These are phyloP conservation scores for Cottoperca gobio DNA, from an alignment of 2,797 vertebrate genomes.

Conservation along the genomic window DNA sequence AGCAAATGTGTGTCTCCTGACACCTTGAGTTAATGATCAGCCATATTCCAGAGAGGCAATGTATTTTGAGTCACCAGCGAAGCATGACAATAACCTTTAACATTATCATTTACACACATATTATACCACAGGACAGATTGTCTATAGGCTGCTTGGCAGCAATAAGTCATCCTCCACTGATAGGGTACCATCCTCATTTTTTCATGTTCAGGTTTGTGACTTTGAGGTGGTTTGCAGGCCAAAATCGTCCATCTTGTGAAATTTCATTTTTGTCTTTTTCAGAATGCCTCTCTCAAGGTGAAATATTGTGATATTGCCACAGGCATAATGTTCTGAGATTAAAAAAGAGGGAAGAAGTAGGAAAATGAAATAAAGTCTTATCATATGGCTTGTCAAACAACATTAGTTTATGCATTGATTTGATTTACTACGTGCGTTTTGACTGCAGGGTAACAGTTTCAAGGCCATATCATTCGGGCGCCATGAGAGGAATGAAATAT, in stretches of 20 bases:
- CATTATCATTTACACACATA: constrained; percentile 83
- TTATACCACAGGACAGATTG: constrained; percentile 80
- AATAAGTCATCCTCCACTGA: constrained; percentile 79
- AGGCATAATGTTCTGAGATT: constrained; percentile 69
- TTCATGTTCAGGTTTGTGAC: constrained; percentile 73
- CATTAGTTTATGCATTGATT: constrained; percentile 56
- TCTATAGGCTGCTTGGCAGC: constrained; percentile 75
- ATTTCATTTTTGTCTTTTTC: constrained; percentile 73
- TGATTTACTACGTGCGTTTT: constrained; percentile 58
- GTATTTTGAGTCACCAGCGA: constrained; percentile 76
- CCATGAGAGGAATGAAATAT: constrained; percentile 57
- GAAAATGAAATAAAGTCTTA: constrained; percentile 73
- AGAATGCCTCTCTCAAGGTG: constrained; percentile 75
- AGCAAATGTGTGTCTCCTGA: constrained; percentile 77
- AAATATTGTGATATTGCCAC: constrained; percentile 70
- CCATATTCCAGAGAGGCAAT: constrained; percentile 72
- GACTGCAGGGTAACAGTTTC: constrained; percentile 49
- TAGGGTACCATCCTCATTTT: constrained; percentile 67
- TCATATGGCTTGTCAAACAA: constrained; percentile 68
- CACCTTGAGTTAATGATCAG: constrained; percentile 85
- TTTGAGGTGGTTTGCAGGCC: constrained; percentile 74
- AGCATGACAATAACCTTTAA: constrained; percentile 87
- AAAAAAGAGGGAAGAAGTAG: constrained; percentile 45
- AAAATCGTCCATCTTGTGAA: constrained; percentile 77
- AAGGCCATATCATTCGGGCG: constrained; percentile 40